These are phyloP conservation scores for Oscheius sp. DNA, from an alignment of 2,888 invertebrate genomes.

Conservation along the genomic window DNA sequence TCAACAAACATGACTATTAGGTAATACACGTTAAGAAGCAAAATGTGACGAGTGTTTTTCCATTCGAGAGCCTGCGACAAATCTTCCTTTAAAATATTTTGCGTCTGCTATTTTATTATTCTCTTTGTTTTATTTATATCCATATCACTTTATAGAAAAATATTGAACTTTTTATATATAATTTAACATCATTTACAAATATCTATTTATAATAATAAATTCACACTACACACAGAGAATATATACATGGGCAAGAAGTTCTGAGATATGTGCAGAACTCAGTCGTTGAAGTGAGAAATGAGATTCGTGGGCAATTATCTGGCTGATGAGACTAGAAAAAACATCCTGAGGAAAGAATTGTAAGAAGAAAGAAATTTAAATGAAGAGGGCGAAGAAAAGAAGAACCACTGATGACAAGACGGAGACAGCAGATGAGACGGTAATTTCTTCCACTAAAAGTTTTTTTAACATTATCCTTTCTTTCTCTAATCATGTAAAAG, in stretches of 20 bases:
- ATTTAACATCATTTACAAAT: not conserved
- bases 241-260: conserved; percentile 18
- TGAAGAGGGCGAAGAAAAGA: not conserved
- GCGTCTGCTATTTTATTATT: too few species aligned
- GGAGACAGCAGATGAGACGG: not conserved
- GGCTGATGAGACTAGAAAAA: conserved; percentile 4
- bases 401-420: not conserved
- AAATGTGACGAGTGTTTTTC: too few species aligned
- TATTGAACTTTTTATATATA: not conserved
- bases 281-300: conserved; percentile 26
- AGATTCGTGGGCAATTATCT: conserved; percentile 6
- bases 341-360: not conserved
- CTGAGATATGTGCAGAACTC: conserved; percentile 23
- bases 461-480: not conserved
- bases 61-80: too few species aligned
- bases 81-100: too few species aligned
- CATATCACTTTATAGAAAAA: too few species aligned
- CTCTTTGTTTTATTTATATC: too few species aligned
- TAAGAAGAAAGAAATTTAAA: not conserved
- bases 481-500: too few species aligned
- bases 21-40: too few species aligned
- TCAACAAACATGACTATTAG: too few species aligned
- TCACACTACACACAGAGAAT: not conserved
- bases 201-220: not conserved
- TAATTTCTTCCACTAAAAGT: conserved; percentile 33